Base-by-base conservation (phyloP, 2,113 vertebrate species). In the Serinus canaria region DNA sequence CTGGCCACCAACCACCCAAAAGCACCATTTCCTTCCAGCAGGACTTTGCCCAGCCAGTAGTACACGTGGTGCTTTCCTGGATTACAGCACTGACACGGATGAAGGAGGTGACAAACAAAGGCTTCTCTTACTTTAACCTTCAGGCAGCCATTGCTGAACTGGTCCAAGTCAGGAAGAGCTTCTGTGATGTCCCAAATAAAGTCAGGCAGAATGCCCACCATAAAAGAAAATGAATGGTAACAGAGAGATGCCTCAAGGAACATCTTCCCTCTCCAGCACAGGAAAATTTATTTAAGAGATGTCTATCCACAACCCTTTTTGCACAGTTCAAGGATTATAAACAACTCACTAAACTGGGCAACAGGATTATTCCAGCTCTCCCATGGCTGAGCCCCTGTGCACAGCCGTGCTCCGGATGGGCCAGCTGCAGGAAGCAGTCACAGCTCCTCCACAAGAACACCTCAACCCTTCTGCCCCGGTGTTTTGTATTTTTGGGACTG, bases 1-100 rank as follows among this genome's bases (percentile, higher is more conserved):
- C 39, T 30, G 60, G 47, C 64, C 43, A 53, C 49, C 43, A 74
- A 12, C 19, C 6, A 63, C 41, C 30, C 60, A 46, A 56, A 70
- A 83, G 59, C 3, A 6, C 31, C 10, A 50, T 11, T 86, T 94
- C 86, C 69, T 89, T 78, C 49, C 88, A 84, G 66, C 69, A 92
- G 88, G 86, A 96, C 93, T 94, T 94, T 92, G 92, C 37, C 83
- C 92, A 58, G 79, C 19, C 74, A 46, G 37, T n/a, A 55, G 30
- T 30, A 70, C 64, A 83, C 13, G 63, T 83, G 78, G 82, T 72
- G 60, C 31, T 63, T 80, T 74, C 46, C 92, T 68, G 55, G 21
- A 47, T 30, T 76, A 43, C 22, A 11, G 21, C 28, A 58, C 64
- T 39, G 47, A 60, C 75, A 70, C 15, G 6, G 23, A 37, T 9